Conservation (phyloP, 2,888 invertebrate species). For the Agelastica alni region DNA sequence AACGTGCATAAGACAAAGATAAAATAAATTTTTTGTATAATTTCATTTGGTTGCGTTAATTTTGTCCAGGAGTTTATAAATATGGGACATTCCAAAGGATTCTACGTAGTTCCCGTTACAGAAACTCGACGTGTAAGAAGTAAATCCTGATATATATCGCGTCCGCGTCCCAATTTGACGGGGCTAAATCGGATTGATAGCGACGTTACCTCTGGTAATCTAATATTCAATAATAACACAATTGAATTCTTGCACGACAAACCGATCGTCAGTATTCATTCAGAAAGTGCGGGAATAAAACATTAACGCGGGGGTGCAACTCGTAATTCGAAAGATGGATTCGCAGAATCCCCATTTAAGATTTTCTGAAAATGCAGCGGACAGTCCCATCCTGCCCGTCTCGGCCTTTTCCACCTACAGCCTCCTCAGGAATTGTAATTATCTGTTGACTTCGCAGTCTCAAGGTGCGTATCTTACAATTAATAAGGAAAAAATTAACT, state of each 20-base stretch:
- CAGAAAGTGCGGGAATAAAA: slow-evolving; percentile 28
- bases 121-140: too few species aligned
- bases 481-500: too few species aligned
- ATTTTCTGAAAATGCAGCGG: slow-evolving; percentile 47
- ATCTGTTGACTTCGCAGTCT: slow-evolving; percentile 61
- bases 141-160: too few species aligned
- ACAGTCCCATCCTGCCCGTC: slow-evolving; percentile 46
- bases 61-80: too few species aligned
- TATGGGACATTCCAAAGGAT: too few species aligned
- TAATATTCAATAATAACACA: slow-evolving; percentile 40
- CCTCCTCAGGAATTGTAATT: slow-evolving; percentile 69
- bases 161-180: not conserved
- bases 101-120: too few species aligned
- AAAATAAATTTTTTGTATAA: too few species aligned
- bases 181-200: slow-evolving; percentile 41
- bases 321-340: slow-evolving; percentile 39
- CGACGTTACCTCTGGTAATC: slow-evolving; percentile 37
- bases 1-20: too few species aligned
- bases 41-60: too few species aligned
- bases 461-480: slow-evolving; percentile 57
- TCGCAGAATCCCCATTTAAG: slow-evolving; percentile 39
- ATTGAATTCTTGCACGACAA: slow-evolving; percentile 42
- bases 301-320: too few species aligned
- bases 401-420: slow-evolving; percentile 66
- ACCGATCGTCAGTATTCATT: slow-evolving; percentile 43